A percentile compares a stretch with the other conserved stretches of the same genome.
Evolutionary conservation across 2,888 invertebrate genomes (phyloP).

Genomic region (Ceraclea dissimilis): DNA sequence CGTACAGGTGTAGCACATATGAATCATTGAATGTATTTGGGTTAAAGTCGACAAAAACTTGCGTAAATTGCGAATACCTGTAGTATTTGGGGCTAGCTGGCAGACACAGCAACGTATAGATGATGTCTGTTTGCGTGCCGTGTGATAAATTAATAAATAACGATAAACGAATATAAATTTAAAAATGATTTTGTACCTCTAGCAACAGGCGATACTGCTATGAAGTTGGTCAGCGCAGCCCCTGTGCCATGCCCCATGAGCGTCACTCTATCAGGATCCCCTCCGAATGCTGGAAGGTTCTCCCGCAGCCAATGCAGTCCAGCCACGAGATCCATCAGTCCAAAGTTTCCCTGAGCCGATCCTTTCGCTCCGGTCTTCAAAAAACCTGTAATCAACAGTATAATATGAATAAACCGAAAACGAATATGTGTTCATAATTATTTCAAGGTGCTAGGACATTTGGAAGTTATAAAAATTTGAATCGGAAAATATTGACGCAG

Average conservation of each 20-base stretch:
- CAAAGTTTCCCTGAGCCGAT: constrained; percentile 86
- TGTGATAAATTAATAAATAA: no score
- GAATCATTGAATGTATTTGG: no score
- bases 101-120: no score
- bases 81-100: no score
- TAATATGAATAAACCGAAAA: background rate
- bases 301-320: constrained; percentile 95
- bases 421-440: background rate
- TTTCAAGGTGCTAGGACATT: background rate
- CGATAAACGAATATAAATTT: no score
- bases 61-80: no score
- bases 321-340: constrained; percentile 86
- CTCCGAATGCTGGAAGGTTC: constrained; percentile 91
- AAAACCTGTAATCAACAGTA: constrained; percentile 57
- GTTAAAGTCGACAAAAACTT: no score
- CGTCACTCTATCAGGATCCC: constrained; percentile 87
- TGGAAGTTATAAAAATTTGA: no score
- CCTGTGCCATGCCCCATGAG: constrained; percentile 96
- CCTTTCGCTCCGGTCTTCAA: constrained; percentile 84
- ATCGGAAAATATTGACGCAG: no score
- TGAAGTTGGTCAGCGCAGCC: constrained; percentile 91
- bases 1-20: no score
- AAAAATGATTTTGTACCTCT: no score
- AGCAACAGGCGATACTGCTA: constrained; percentile 91
- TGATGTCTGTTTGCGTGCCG: no score